Conservation (phyloP, 2,797 vertebrate species). For the Acestrorhynchus altus region DNA sequence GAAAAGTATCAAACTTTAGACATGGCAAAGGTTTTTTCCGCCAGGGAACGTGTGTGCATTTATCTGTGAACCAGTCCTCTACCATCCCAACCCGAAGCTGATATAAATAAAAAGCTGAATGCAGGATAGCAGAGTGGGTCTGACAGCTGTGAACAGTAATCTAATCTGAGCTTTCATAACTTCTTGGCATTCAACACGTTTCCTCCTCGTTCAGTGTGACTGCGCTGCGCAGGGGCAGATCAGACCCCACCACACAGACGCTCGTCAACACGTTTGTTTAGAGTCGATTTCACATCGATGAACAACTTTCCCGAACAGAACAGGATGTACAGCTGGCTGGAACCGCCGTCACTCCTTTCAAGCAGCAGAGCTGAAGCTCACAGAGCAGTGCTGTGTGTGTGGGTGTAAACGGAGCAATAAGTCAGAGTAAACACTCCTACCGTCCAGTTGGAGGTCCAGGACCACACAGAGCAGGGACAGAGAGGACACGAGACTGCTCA, state of each 20-base stretch:
- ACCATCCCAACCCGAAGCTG: not conserved
- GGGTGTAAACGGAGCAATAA: not conserved
- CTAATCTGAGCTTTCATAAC: conserved; percentile 3
- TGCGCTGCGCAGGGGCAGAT: too few relatives aligned
- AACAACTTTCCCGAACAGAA: too few relatives aligned
- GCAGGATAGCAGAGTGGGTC: not conserved
- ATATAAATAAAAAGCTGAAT: not conserved
- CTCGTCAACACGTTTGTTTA: too few relatives aligned
- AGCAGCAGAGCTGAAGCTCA: not conserved
- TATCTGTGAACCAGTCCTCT: too few relatives aligned
- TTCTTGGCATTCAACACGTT: not conserved
- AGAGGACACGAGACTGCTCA: conserved; percentile 80
- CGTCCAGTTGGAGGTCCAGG: conserved; percentile 85
- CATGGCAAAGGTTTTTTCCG: too few relatives aligned
- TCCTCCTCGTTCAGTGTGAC: not conserved
- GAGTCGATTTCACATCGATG: too few relatives aligned
- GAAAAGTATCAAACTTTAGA: too few relatives aligned
- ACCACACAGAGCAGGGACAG: conserved; percentile 84
- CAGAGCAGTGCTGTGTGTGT: not conserved
- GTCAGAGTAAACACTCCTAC: conserved; percentile 64
- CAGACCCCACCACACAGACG: too few relatives aligned
- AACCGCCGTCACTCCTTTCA: too few relatives aligned
- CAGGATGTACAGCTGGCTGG: too few relatives aligned
- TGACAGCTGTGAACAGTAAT: conserved; percentile 1
- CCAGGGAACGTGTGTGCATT: too few relatives aligned